Percentiles rank a stretch among this genome's conserved stretches.
These are phyloP conservation scores for Carollia perspicillata DNA, from an alignment of 2,113 vertebrate genomes.

Conservation along the genomic window DNA sequence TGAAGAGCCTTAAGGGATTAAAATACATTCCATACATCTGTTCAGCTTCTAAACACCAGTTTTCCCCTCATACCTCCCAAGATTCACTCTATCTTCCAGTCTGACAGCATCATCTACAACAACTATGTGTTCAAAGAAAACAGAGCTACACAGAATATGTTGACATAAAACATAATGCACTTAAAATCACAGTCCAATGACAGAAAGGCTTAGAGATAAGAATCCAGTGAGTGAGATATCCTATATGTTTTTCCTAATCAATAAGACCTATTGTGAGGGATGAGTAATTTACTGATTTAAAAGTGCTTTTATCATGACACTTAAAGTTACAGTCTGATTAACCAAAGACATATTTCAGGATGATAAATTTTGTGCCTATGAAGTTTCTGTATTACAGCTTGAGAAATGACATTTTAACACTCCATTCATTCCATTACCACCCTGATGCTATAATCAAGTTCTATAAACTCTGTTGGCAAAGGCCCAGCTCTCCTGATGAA, in stretches of 20 bases:
- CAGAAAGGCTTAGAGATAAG: conserved; percentile 6
- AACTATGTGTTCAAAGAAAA: conserved; percentile 21
- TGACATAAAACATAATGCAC: not conserved
- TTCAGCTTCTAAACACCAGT: conserved; percentile 51
- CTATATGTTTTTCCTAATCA: not conserved
- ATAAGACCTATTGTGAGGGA: not conserved
- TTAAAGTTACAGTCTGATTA: conserved; percentile 18
- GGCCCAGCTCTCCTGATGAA: not conserved
- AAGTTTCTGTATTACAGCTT: conserved; percentile 7
- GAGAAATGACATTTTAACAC: conserved; percentile 15
- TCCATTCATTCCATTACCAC: not conserved
- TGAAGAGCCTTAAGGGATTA: conserved; percentile 64
- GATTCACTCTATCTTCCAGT: conserved; percentile 35
- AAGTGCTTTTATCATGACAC: not conserved
- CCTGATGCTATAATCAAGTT: not conserved
- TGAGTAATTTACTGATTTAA: conserved; percentile 40
- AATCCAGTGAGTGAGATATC: not conserved
- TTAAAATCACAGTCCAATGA: not conserved
- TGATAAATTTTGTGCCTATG: not conserved
- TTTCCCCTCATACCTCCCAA: not conserved
- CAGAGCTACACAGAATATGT: fast-evolving
- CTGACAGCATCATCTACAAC: conserved; percentile 32
- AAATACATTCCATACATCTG: conserved; percentile 71
- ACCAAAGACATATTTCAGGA: not conserved
- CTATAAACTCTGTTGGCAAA: not conserved